Base-by-base conservation (phyloP, 2,888 invertebrate species). In the Ryuthela nishihirai region DNA sequence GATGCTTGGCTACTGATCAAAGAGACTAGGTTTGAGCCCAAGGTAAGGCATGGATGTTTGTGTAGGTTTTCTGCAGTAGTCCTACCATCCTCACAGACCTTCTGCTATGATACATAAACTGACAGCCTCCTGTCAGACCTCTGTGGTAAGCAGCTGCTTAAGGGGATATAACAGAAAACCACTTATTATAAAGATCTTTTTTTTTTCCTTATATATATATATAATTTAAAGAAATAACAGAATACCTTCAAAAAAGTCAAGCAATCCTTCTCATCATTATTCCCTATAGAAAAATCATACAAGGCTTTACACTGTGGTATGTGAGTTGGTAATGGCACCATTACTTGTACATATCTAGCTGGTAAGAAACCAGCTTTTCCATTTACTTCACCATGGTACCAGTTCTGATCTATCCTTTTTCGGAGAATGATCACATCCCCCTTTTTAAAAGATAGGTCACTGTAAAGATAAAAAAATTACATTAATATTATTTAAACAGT, bases 211-310 rank as follows among this genome's bases (percentile, higher is more conserved):
- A n/a, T n/a, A n/a, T n/a, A n/a, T n/a, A n/a, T n/a, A n/a, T n/a
- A n/a, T n/a, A n/a, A n/a, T n/a, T n/a, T n/a, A n/a, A n/a, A n/a
- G n/a, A n/a, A n/a, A n/a, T n/a, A n/a, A n/a, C 12, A 41, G 18
- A 12, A 15, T 69, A 83, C 90, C 81, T 93, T 92, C 70, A 85
- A 87, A 71, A 94, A 93, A 12, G 86, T 85, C 35, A 94, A 78
- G 74, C 93, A 94, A 7, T 92, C 92, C 74, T 93, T 91, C 70
- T 90, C 90, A 67, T 90, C 89, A 35, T 87, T 88, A 63, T 88
- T 87, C 0, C 85, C 85, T 87, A 90, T 90, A 68, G 86, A 82
- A 72, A 91, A 91, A 76, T 91, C 90, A 71, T 88, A 91, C 35
- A 90, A 76, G 43, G 91, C 90, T 77, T 89, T 87, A 72, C 92